Evolutionary conservation across 53 echinoderm and acorn worm species (phyloP).

Genomic region (Stichopus horrens): DNA sequence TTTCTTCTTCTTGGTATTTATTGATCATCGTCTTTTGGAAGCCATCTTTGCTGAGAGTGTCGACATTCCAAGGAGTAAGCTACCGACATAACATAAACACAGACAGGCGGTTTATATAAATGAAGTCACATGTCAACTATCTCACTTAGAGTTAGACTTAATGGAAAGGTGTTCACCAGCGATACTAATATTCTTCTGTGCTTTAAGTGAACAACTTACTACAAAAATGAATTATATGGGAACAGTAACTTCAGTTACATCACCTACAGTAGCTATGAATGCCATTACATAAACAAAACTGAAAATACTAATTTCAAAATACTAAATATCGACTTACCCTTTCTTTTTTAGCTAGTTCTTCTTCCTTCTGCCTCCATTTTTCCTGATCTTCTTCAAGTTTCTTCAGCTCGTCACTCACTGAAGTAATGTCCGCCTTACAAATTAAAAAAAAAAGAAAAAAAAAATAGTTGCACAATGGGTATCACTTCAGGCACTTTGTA

Average conservation of each 20-base stretch:
- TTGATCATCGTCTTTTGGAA: slow-evolving; percentile 89
- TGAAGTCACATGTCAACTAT: background rate
- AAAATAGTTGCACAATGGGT: background rate
- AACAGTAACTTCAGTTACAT: too few relatives aligned
- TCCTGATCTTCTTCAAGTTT: slow-evolving; percentile 67
- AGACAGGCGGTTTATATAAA: background rate
- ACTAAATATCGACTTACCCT: slow-evolving; percentile 52
- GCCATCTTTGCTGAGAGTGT: slow-evolving; percentile 85
- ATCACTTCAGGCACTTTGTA: too few relatives aligned
- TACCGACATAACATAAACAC: background rate
- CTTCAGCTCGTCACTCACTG: slow-evolving; percentile 53
- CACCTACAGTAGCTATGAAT: too few relatives aligned
- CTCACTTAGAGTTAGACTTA: too few relatives aligned
- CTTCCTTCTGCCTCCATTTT: slow-evolving; percentile 87
- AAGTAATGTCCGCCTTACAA: slow-evolving; percentile 4
- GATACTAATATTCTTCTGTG: too few relatives aligned
- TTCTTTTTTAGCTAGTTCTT: slow-evolving; percentile 76
- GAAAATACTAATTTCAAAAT: too few relatives aligned
- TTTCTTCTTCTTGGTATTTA: slow-evolving; percentile 59
- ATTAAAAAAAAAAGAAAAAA: background rate
- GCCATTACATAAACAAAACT: too few relatives aligned
- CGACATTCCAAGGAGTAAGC: slow-evolving; percentile 89
- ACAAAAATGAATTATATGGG: too few relatives aligned
- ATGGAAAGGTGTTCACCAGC: too few relatives aligned
- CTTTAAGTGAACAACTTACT: too few relatives aligned